A percentile compares a stretch with the other conserved stretches of the same genome.
Conservation (phyloP, 2,888 invertebrate genomes). For the Norana najaformis region DNA sequence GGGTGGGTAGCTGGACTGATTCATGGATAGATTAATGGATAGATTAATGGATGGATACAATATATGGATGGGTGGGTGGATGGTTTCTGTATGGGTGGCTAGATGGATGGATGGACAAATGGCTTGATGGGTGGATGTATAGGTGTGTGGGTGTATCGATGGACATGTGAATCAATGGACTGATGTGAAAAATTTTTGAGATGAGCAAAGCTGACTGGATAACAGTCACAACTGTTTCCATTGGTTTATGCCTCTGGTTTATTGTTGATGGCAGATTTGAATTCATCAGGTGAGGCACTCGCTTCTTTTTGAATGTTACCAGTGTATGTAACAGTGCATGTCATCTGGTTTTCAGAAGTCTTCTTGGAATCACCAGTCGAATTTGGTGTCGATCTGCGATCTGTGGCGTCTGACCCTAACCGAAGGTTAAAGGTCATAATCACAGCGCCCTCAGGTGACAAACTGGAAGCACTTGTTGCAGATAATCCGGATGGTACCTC, state of each 20-base stretch:
- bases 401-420: not conserved
- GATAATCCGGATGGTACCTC: slow-evolving; percentile 22
- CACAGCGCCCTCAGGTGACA: slow-evolving; percentile 29
- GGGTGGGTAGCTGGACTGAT: not conserved
- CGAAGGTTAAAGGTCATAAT: slow-evolving; percentile 4
- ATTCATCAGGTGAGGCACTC: not conserved
- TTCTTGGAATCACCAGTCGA: slow-evolving; percentile 33
- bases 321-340: not conserved
- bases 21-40: not conserved
- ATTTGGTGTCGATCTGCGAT: slow-evolving; percentile 22
- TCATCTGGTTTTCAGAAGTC: slow-evolving; percentile 20
- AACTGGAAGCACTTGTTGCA: not conserved
- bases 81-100: not conserved
- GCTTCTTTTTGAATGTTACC: not conserved
- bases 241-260: not conserved
- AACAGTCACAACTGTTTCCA: not conserved
- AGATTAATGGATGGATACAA: too few relatives aligned
- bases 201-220: not conserved
- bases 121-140: too few relatives aligned
- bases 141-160: too few relatives aligned
- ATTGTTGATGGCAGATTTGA: not conserved
- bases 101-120: too few relatives aligned
- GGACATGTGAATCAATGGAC: not conserved
- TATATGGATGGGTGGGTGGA: too few relatives aligned
- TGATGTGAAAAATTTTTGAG: too few relatives aligned